Evolutionary conservation across 2,113 vertebrate genomes (phyloP).

Genomic region (Tringa solitaria): DNA sequence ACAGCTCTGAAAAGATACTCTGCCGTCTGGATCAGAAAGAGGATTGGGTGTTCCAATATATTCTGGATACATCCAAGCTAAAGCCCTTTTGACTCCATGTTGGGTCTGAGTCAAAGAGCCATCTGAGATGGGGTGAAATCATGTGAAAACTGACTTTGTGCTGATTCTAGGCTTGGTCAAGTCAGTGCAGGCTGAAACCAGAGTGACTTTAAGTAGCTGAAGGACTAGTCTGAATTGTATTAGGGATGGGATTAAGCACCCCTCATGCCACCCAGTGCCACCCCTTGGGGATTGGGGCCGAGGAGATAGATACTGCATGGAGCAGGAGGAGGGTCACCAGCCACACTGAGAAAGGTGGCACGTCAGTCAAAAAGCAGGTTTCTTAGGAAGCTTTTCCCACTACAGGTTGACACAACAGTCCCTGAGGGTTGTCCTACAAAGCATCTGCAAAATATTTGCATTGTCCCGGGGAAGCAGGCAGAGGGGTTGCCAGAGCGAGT

Average conservation of each 20-base stretch:
- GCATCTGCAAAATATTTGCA: background rate
- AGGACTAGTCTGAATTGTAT: background rate
- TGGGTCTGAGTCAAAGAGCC: background rate
- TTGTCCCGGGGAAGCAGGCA: background rate
- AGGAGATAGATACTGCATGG: background rate
- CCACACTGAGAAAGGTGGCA: background rate
- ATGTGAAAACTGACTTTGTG: background rate
- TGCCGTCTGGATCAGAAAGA: background rate
- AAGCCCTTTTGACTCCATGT: background rate
- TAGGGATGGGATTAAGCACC: background rate
- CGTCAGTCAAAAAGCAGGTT: background rate
- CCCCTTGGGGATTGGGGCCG: rapidly evolving
- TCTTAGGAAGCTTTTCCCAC: background rate
- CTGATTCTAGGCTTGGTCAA: background rate
- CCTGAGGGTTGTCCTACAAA: background rate
- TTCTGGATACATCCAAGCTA: background rate
- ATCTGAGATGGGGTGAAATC: background rate
- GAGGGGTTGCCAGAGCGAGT: background rate
- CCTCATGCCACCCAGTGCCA: background rate
- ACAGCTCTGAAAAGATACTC: background rate
- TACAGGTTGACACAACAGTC: background rate
- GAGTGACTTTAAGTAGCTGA: background rate
- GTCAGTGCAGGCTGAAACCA: background rate
- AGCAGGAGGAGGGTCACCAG: background rate
- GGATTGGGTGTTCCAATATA: rapidly evolving